phyloP scores from a whole-genome alignment of 2,113 vertebrate species.

The Bufo gargarizans region DNA sequence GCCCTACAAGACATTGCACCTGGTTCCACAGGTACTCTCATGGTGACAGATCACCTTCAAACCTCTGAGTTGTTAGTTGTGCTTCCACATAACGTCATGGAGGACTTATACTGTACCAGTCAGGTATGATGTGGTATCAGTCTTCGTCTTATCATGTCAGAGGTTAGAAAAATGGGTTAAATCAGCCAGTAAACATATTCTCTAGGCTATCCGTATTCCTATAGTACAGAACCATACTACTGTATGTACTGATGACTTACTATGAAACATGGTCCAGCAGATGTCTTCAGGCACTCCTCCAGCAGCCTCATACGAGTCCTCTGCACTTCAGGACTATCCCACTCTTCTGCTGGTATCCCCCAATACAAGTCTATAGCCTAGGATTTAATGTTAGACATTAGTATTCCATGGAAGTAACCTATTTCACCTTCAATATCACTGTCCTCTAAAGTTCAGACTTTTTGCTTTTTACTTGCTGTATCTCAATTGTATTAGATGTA shows the following conservation, averaged over 20 bases:
- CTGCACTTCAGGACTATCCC: conserved; percentile 93
- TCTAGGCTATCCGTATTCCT: neutral
- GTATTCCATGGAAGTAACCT: neutral
- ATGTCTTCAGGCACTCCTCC: conserved; percentile 96
- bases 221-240: neutral
- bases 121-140: too few relatives aligned
- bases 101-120: too few relatives aligned
- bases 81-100: too few relatives aligned
- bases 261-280: conserved; percentile 98
- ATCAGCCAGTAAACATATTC: neutral
- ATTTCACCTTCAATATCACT: neutral
- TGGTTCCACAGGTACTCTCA: too few relatives aligned
- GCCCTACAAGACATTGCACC: too few relatives aligned
- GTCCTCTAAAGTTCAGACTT: neutral
- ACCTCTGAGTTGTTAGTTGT: too few relatives aligned
- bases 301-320: conserved; percentile 92
- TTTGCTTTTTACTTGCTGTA: too few relatives aligned
- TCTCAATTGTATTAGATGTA: neutral
- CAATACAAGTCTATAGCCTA: conserved; percentile 98
- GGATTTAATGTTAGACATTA: conserved; percentile 51
- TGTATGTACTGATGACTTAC: conserved; percentile 78
- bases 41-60: too few relatives aligned
- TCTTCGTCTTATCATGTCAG: too few relatives aligned
- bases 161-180: neutral
- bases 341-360: conserved; percentile 91